A percentile compares a stretch with the other conserved stretches of the same genome.
Conservation (phyloP, 2,797 vertebrate genomes). For the Fistularia tabacaria region DNA sequence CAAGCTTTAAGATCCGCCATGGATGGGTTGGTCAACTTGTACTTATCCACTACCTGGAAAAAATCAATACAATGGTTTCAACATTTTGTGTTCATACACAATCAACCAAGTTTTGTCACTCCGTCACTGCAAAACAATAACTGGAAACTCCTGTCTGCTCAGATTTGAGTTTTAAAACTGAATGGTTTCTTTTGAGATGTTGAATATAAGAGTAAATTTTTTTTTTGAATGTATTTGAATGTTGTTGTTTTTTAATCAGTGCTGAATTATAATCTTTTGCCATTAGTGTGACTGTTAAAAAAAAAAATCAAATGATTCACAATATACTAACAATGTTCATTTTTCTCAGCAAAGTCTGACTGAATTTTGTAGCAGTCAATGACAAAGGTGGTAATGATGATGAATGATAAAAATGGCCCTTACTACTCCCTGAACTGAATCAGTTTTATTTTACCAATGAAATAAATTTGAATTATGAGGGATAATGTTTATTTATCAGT, state of each 20-base stretch:
- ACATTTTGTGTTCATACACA: not conserved
- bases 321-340: not conserved
- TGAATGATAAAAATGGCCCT: too few species aligned
- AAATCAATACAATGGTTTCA: conserved; percentile 9
- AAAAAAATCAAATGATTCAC: not conserved
- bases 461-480: too few species aligned
- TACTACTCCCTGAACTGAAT: too few species aligned
- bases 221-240: not conserved
- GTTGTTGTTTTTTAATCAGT: not conserved
- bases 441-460: too few species aligned
- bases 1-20: conserved; percentile 51
- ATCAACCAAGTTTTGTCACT: not conserved
- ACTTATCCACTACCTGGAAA: conserved; percentile 55
- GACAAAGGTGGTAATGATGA: too few species aligned
- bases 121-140: too few species aligned
- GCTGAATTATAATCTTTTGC: not conserved
- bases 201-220: too few species aligned
- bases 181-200: too few species aligned
- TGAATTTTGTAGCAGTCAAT: too few species aligned
- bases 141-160: too few species aligned
- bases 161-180: too few species aligned
- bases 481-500: too few species aligned
- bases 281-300: not conserved
- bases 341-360: not conserved
- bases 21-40: conserved; percentile 31